Evolutionary conservation across 2,888 invertebrate genomes (phyloP), one percentile per base, ranked within the genome.

Genomic region (Thecophora atra): DNA sequence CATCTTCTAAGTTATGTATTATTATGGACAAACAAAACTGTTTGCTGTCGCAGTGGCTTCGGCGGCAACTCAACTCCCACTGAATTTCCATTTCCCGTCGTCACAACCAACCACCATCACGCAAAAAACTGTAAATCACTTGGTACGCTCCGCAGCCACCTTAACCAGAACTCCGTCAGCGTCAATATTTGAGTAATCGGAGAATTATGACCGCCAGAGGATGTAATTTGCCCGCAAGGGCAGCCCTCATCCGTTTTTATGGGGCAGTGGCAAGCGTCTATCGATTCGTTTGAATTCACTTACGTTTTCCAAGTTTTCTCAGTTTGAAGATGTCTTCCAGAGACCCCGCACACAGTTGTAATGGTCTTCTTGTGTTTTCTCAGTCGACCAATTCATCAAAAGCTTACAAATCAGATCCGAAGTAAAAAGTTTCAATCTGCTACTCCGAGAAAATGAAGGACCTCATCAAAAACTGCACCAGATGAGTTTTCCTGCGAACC

Each of bases 11-110:
- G 8, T 51, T 65, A 17, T 7, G 24, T 26, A 51, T 51, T 26
- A 19, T 51, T 65, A 44, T 37, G 28, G 37, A 3, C 67, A 56
- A 67, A 67, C 54, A 30, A 30, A n/a, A 30, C 19, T 60, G 26
- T 60, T 5, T 47, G 47, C 5, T 17, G 4, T 15, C 15, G 47
- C 1, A 47, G 47, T 15, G n/a, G 17, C 15, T 1, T 11, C 47
- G n/a, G 47, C n/a, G 8, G 47, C 44, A 44, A 11, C 44, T n/a
- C 17, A 17, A 47, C 17, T 47, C 5, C 47, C 47, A 15, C 17
- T n/a, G 13, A 2, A n/a, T 47, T 47, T 47, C 47, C 30, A 30
- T 30, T 37, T 37, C 37, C 37, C 37, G 37, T 8, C 37, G n/a
- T n/a, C 0, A 37, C 37, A 0, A 1, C 37, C 7, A 1, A 37